Base-by-base conservation (phyloP, 2,797 vertebrate species). In the Acanthornis magna region DNA sequence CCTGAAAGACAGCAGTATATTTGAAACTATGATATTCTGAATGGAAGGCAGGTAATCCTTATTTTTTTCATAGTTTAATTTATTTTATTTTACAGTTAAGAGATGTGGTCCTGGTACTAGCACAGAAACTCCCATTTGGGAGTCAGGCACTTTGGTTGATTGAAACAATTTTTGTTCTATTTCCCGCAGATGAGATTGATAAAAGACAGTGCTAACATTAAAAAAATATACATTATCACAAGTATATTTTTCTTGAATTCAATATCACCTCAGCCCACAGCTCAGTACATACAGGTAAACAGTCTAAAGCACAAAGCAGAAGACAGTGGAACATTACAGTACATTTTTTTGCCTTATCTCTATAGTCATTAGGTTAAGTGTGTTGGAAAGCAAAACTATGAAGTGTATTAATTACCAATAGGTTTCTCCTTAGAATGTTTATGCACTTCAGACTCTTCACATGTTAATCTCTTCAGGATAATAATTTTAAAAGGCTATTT, bases 401-500 rank as follows among this genome's bases (percentile, higher is more conserved):
- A 88, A 88, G 63, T 42, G 3, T 84, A 91, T 95, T 88, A 95
- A 93, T 93, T 91, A 73, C 55, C 67, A 79, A 29, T 70, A 81
- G 8, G 21, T 45, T 91, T 91, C 63, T 79, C 32, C 58, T 25
- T 63, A 79, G 51, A 95, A 93, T 54, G 77, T 13, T 90, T 70
- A 81, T 67, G 48, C 23, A 76, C 60, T 93, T 78, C 60, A 84
- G 47, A n/a, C 51, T 90, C 80, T 61, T 63, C 3, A 5, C 36
- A 82, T 7, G 5, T 86, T 88, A 86, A 91, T 15, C 57, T 88
- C 32, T 91, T 93, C 36, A 86, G 26, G 74, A 82, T 70, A 95
- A 88, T 93, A 93, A 95, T 81, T 93, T 9, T 7, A 74, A 95
- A 94, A 90, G 91, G n/a, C 91, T 88, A 85, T 90, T 95, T 96